Base-by-base conservation (phyloP, 2,113 vertebrate species). In the Podocnemis expansa region DNA sequence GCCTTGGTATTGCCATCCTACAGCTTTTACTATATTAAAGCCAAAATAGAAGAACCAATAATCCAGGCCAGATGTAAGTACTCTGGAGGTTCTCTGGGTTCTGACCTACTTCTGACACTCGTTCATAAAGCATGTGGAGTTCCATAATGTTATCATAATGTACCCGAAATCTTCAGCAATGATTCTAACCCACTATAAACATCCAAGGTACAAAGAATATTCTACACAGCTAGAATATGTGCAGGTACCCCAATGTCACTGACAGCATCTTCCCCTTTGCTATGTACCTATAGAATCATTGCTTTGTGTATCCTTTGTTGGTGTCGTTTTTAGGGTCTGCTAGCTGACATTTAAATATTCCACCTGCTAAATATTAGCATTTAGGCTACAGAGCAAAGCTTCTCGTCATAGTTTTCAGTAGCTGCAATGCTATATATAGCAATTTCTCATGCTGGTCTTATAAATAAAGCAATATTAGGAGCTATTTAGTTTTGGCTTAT, bases 21-120 rank as follows among this genome's bases (percentile, higher is more conserved):
- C 98, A 99, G 99, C 96, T 99, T 99, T 98, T 99, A 99, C 98
- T 99, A 99, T 98, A 99, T 99, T 98, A 99, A 99, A 98, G 99
- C 99, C 90, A 99, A 98, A 97, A 98, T 99, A 95, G 99, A 99
- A 76, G 98, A 99, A 89, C 97, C 98, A 91, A 98, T 99, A 96
- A 98, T 91, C 95, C 98, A 99, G 98, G 99, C 99, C 78, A 99
- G 96, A 98, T 99, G 99, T 99, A 98, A 99, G 99, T 99, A 98
- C 88, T 95, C 3, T 85, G 84, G 93, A 95, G 73, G 41, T 87
- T 95, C 89, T n/a, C 41, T 91, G 95, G 54, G 93, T 87, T 95
- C 95, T 93, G 24, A 86, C 83, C 56, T 91, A 78, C 78, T 91
- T 79, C 80, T 54, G 95, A 89, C 70, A 73, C 78, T 52, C 14